These are phyloP conservation scores for Dasysyrphus tricinctus DNA, from an alignment of 2,888 invertebrate species.

Conservation along the genomic window DNA sequence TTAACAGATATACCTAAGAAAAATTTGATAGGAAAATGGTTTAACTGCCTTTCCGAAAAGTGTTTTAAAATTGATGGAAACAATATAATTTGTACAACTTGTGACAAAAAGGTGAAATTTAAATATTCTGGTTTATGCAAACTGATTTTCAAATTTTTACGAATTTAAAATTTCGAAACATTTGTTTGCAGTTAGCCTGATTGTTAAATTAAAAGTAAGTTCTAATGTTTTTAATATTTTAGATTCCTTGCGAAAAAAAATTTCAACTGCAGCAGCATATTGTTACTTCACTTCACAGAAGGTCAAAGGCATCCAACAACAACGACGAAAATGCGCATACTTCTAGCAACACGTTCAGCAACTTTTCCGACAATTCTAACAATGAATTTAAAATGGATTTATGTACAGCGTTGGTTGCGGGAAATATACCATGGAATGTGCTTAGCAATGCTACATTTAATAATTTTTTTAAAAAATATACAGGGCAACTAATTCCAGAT, in stretches of 20 bases:
- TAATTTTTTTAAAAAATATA: slow-evolving; percentile 43
- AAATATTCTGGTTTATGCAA: slow-evolving; percentile 52
- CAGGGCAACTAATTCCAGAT: slow-evolving; percentile 52
- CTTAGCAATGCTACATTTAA: slow-evolving; percentile 45
- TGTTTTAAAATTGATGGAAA: slow-evolving; percentile 45
- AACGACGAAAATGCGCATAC: slow-evolving; percentile 46
- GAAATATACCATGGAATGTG: slow-evolving; percentile 58
- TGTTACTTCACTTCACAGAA: slow-evolving; percentile 43
- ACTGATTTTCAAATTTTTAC: slow-evolving; percentile 39
- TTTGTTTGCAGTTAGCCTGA: slow-evolving; percentile 50
- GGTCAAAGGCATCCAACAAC: slow-evolving; percentile 31
- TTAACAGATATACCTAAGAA: slow-evolving; percentile 33
- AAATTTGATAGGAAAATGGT: slow-evolving; percentile 38
- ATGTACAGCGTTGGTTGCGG: slow-evolving; percentile 53
- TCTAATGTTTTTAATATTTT: slow-evolving; percentile 36
- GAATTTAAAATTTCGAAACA: slow-evolving; percentile 47
- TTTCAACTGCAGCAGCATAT: slow-evolving; percentile 46
- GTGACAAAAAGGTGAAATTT: slow-evolving; percentile 62
- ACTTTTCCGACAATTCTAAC: slow-evolving; percentile 39
- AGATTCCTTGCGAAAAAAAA: slow-evolving; percentile 44
- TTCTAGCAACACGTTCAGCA: slow-evolving; percentile 27
- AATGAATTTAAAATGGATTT: slow-evolving; percentile 48
- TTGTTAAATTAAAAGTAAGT: slow-evolving; percentile 37
- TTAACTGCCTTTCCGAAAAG: slow-evolving; percentile 38
- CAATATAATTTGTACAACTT: slow-evolving; percentile 49